Evolutionary conservation across 1,140 invertebrate genomes (phyloP).

Genomic region (Lutraria rhynchaena): DNA sequence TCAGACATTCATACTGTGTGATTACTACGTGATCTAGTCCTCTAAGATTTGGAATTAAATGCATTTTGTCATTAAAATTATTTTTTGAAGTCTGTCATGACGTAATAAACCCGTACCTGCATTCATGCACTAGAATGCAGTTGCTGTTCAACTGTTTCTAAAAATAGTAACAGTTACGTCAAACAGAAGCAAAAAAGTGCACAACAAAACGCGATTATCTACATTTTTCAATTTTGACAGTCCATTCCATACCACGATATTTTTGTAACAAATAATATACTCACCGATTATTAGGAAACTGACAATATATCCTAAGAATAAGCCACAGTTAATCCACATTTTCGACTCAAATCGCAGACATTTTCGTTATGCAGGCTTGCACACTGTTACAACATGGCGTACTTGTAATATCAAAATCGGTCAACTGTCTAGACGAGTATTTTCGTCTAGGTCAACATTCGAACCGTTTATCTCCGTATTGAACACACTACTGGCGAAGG

Average conservation of each 20-base stretch:
- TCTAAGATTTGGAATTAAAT: no score
- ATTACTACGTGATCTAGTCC: no score
- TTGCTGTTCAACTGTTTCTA: constrained; percentile 14
- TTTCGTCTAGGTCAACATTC: constrained; percentile 47
- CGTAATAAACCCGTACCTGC: no score
- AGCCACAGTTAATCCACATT: constrained; percentile 36
- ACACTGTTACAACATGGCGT: constrained; percentile 44
- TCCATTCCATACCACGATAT: not conserved
- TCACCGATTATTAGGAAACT: not conserved
- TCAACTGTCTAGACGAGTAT: constrained; percentile 43
- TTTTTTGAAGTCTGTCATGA: not conserved
- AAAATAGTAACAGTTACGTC: constrained; percentile 44
- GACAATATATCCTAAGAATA: not conserved
- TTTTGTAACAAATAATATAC: not conserved
- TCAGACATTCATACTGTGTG: no score
- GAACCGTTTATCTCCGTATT: not conserved
- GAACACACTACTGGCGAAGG: not conserved
- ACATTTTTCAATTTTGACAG: not conserved
- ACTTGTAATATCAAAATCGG: constrained; percentile 38
- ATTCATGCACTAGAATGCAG: constrained; percentile 8
- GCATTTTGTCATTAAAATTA: no score
- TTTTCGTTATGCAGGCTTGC: constrained; percentile 38
- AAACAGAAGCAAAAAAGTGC: constrained; percentile 8
- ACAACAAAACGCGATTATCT: not conserved
- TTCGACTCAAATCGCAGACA: constrained; percentile 26